Percentiles rank a stretch among this genome's conserved stretches.
Evolutionary conservation across 2,113 vertebrate genomes (phyloP).

Genomic region (Miniopterus natalensis): DNA sequence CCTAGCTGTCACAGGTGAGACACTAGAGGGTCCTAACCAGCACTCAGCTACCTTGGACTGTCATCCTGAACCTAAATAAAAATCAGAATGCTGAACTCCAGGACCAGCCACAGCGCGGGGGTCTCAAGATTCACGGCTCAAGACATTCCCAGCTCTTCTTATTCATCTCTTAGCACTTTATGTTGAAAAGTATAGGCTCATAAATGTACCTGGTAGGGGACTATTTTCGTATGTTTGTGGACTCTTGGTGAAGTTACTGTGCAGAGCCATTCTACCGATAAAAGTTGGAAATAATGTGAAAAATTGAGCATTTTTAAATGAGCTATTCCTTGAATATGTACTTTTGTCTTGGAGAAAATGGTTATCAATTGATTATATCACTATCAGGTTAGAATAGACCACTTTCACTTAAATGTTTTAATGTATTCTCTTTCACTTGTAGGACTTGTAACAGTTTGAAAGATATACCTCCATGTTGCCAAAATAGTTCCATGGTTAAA

Average conservation of each 20-base stretch:
- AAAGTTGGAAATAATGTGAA: slow-evolving; percentile 86
- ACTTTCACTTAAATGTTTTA: slow-evolving; percentile 78
- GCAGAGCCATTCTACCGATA: slow-evolving; percentile 84
- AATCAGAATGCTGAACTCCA: slow-evolving; percentile 81
- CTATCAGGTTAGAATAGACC: slow-evolving; percentile 78
- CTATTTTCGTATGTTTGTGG: slow-evolving; percentile 86
- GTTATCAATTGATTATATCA: slow-evolving; percentile 77
- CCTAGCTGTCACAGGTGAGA: slow-evolving; percentile 94
- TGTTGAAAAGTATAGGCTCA: slow-evolving; percentile 84
- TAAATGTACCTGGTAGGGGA: slow-evolving; percentile 76
- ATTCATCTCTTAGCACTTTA: slow-evolving; percentile 89
- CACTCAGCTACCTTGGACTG: slow-evolving; percentile 79
- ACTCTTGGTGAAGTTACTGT: slow-evolving; percentile 83
- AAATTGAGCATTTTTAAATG: slow-evolving; percentile 68
- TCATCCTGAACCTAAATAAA: slow-evolving; percentile 81
- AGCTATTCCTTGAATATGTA: slow-evolving; percentile 75
- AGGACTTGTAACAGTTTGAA: slow-evolving; percentile 85
- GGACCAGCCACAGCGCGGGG: background rate
- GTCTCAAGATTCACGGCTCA: background rate
- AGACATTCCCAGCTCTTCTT: slow-evolving; percentile 77
- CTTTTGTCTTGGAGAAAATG: slow-evolving; percentile 73
- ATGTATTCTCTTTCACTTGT: slow-evolving; percentile 78
- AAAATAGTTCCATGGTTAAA: slow-evolving; percentile 86
- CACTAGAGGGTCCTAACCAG: slow-evolving; percentile 85
- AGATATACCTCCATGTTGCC: slow-evolving; percentile 89